Conservation (phyloP, 1,140 invertebrate species). For the Calephelis virginiensis region DNA sequence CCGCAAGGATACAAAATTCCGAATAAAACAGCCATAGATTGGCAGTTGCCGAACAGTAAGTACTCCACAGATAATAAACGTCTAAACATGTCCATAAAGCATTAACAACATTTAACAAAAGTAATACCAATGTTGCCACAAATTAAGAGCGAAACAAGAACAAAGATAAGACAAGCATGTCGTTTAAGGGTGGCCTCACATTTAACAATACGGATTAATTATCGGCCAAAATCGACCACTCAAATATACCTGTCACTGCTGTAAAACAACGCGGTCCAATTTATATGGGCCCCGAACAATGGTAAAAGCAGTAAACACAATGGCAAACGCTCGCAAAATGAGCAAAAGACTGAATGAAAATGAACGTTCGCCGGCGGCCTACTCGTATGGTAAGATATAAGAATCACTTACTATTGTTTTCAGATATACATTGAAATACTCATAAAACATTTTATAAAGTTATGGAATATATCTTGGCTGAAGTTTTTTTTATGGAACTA, state of each 20-base stretch:
- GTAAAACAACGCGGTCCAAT: conserved; percentile 63
- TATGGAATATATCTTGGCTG: not conserved
- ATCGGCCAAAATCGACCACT: conserved; percentile 73
- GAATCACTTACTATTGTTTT: conserved; percentile 44
- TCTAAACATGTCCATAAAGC: too few relatives aligned
- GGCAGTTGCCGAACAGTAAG: too few relatives aligned
- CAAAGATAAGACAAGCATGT: conserved; percentile 25
- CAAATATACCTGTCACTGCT: conserved; percentile 76
- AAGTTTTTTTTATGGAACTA: too few relatives aligned
- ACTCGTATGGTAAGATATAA: conserved; percentile 36
- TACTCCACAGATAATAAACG: too few relatives aligned
- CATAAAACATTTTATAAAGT: conserved; percentile 8
- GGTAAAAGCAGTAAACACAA: conserved; percentile 72
- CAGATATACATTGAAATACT: conserved; percentile 19
- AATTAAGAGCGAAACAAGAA: conserved; percentile 26
- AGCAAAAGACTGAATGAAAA: conserved; percentile 49
- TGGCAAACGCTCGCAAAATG: conserved; percentile 55
- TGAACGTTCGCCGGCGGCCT: conserved; percentile 42
- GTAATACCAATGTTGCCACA: conserved; percentile 20
- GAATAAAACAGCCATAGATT: too few relatives aligned
- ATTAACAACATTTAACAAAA: too few relatives aligned
- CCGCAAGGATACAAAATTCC: too few relatives aligned
- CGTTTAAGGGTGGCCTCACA: conserved; percentile 66
- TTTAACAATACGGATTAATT: conserved; percentile 77
- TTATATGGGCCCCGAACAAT: conserved; percentile 72